Percentiles rank a stretch among this genome's conserved stretches.
Evolutionary conservation across 1,140 invertebrate genomes (phyloP).

Genomic region (Bombus difficillimus): DNA sequence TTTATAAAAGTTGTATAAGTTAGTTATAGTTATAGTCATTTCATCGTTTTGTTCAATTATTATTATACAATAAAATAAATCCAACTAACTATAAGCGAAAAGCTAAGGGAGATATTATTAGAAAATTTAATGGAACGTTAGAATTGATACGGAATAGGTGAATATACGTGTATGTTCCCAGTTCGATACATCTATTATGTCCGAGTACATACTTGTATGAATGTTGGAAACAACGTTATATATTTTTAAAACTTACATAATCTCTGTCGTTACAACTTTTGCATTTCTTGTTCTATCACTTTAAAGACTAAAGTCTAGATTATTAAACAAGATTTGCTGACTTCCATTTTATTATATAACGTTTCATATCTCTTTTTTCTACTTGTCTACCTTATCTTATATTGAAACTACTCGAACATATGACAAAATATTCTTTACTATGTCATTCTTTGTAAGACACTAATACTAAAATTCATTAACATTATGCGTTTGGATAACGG

Average conservation of each 20-base stretch:
- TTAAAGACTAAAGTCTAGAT: not conserved
- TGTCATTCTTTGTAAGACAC: not conserved
- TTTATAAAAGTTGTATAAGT: no score
- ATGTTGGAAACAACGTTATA: not conserved
- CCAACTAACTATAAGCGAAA: no score
- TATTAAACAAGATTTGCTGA: not conserved
- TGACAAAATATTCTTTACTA: not conserved
- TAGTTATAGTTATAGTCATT: no score
- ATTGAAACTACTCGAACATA: not conserved
- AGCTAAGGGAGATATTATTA: not conserved
- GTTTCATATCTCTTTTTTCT: not conserved
- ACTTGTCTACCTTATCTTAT: not conserved
- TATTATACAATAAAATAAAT: no score
- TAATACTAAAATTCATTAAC: no score
- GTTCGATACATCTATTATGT: no score
- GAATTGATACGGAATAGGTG: not conserved
- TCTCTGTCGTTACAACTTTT: not conserved
- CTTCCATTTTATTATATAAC: not conserved
- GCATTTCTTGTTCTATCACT: not conserved
- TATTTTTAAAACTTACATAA: not conserved
- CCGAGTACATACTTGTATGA: not conserved
- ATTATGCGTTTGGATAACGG: no score
- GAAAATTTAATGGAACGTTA: not conserved
- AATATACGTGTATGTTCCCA: no score
- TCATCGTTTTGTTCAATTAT: no score